Conservation (phyloP, 2,113 vertebrate species). For the Rhynchopsitta pachyrhyncha region DNA sequence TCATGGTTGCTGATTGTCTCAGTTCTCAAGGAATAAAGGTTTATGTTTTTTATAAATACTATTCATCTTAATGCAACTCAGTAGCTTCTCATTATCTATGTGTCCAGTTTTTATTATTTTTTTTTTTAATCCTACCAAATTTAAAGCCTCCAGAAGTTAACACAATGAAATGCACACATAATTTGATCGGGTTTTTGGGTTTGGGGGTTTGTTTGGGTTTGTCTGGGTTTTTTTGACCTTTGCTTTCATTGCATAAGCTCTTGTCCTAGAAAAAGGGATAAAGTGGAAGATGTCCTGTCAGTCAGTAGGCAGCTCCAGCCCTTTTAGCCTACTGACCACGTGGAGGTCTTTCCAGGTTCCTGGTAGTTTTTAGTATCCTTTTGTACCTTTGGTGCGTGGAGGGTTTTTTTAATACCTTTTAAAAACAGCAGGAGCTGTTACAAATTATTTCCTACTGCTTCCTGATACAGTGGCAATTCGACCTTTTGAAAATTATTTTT, state of each 20-base stretch:
- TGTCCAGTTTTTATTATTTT: no score
- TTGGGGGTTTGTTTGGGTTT: background rate
- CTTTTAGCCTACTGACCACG: background rate
- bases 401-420: background rate
- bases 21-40: no score
- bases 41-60: no score
- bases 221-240: background rate
- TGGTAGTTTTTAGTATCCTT: background rate
- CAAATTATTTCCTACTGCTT: conserved; percentile 9
- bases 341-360: background rate
- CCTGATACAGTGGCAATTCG: background rate
- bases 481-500: background rate
- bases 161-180: background rate
- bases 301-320: background rate
- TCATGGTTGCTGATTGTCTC: no score
- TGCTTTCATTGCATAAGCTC: background rate
- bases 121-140: no score
- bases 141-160: no score
- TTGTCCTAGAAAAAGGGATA: background rate
- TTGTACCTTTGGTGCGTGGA: background rate
- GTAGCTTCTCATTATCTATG: no score
- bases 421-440: conserved; percentile 38
- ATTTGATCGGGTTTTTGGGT: background rate
- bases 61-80: no score
- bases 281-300: background rate